These are phyloP conservation scores for Pyrocoelia pectoralis DNA, from an alignment of 2,888 invertebrate genomes.

Conservation along the genomic window DNA sequence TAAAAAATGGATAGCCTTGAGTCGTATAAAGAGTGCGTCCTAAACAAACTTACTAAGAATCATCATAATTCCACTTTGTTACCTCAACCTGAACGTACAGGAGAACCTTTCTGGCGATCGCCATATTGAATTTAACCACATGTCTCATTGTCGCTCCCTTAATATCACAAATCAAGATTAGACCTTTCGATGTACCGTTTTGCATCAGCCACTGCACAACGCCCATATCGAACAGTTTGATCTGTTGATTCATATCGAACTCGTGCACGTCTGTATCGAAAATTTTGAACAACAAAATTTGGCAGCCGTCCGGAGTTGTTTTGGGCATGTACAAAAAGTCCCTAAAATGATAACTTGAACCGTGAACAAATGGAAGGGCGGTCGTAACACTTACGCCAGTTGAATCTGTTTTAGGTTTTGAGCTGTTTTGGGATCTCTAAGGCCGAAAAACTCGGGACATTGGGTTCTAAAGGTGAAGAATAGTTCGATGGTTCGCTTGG, in stretches of 20 bases:
- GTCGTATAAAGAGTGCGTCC: too few relatives aligned
- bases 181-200: conserved; percentile 64
- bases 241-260: conserved; percentile 63
- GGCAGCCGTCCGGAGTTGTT: conserved; percentile 47
- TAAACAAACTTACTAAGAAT: too few relatives aligned
- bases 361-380: too few relatives aligned
- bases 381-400: too few relatives aligned
- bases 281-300: conserved; percentile 48
- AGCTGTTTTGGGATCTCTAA: too few relatives aligned
- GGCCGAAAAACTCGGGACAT: background rate
- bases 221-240: conserved; percentile 66
- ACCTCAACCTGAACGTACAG: too few relatives aligned
- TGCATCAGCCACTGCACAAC: conserved; percentile 67
- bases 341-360: too few relatives aligned
- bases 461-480: conserved; percentile 70
- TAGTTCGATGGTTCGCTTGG: conserved; percentile 72
- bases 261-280: conserved; percentile 67
- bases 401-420: too few relatives aligned
- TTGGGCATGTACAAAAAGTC: conserved; percentile 32
- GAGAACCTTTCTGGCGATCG: too few relatives aligned
- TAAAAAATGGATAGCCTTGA: too few relatives aligned
- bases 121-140: conserved; percentile 57
- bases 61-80: too few relatives aligned
- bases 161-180: conserved; percentile 51
- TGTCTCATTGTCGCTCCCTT: conserved; percentile 63